phyloP scores from a whole-genome alignment of 2,888 invertebrate species.

The Choristoneura rosaceana region DNA sequence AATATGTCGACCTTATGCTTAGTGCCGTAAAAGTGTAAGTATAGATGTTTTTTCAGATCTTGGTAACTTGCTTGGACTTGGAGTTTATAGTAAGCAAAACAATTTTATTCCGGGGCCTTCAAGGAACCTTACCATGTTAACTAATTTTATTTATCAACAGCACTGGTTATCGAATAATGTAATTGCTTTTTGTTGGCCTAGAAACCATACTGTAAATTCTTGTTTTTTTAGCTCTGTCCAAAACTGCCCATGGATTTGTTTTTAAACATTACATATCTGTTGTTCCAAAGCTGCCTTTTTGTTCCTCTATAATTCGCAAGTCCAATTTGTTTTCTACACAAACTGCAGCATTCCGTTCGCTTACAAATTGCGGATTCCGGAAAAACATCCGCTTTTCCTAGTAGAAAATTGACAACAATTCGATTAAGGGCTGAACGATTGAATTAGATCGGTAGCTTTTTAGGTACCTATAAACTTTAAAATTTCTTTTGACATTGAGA shows the following conservation, averaged over 20 bases:
- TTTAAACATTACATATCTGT: not conserved
- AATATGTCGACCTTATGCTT: too few relatives aligned
- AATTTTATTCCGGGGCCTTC: too few relatives aligned
- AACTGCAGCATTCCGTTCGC: constrained; percentile 3
- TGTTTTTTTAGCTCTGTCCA: not conserved
- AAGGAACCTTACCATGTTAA: too few relatives aligned
- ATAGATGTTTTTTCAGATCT: too few relatives aligned
- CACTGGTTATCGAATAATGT: too few relatives aligned
- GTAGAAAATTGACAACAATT: constrained; percentile 24
- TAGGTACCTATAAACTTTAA: not conserved
- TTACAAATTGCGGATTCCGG: constrained; percentile 21
- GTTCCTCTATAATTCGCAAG: not conserved
- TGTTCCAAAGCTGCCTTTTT: too few relatives aligned
- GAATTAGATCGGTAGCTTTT: not conserved
- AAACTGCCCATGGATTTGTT: not conserved
- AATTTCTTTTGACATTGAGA: not conserved
- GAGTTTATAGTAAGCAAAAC: too few relatives aligned
- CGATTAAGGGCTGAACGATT: constrained; percentile 6
- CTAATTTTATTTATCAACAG: too few relatives aligned
- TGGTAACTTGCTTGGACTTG: too few relatives aligned
- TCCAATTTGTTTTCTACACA: constrained; percentile 3
- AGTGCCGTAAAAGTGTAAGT: too few relatives aligned
- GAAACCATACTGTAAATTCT: too few relatives aligned
- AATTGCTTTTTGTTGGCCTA: too few relatives aligned
- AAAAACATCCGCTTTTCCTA: constrained; percentile 21